These are phyloP conservation scores for Pocillopora damicornis DNA, from an alignment of 64 coral and sea anemone species.

Conservation along the genomic window DNA sequence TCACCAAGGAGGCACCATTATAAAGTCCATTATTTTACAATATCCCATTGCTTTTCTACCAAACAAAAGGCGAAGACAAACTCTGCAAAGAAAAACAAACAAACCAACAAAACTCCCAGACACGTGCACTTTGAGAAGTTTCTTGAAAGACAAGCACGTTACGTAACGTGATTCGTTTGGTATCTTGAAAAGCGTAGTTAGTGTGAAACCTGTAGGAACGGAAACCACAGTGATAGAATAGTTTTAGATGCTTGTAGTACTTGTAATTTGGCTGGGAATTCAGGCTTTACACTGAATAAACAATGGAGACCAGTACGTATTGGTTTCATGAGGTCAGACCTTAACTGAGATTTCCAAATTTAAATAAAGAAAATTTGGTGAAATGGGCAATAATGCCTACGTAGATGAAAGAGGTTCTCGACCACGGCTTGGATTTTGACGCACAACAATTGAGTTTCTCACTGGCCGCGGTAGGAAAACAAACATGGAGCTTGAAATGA, in stretches of 20 bases:
- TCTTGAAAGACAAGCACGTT: background rate
- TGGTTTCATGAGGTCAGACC: too few species aligned
- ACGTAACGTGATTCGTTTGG: background rate
- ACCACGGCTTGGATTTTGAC: too few species aligned
- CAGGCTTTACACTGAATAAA: background rate
- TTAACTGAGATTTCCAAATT: too few species aligned
- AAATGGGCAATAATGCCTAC: too few species aligned
- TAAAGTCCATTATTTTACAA: background rate
- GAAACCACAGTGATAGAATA: background rate
- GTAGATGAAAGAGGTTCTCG: too few species aligned
- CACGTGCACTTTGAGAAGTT: background rate
- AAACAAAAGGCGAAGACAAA: background rate
- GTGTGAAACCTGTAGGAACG: background rate
- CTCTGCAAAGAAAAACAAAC: background rate
- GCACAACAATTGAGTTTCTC: too few species aligned
- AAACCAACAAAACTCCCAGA: background rate
- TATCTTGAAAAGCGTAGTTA: background rate
- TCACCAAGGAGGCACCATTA: background rate
- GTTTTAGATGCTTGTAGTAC: background rate
- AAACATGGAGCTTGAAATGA: too few species aligned
- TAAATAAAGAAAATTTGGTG: too few species aligned
- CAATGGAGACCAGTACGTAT: too few species aligned
- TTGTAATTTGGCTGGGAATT: background rate
- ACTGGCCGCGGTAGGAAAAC: too few species aligned
- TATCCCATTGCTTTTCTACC: background rate